These are phyloP conservation scores for Pteropus rufus DNA, from an alignment of 2,797 vertebrate species.

Conservation along the genomic window DNA sequence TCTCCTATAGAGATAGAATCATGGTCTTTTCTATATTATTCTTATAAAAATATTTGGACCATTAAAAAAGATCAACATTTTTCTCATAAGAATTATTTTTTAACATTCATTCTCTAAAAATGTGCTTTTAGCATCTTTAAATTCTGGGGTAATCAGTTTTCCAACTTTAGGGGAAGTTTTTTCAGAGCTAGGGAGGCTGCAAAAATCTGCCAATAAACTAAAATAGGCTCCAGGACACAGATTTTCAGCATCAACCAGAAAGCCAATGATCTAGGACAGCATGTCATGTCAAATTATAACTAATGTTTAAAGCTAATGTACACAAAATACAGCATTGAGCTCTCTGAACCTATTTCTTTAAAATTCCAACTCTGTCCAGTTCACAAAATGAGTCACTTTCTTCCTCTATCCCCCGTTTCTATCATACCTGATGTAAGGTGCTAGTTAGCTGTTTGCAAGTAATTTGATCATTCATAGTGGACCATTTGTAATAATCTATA, in stretches of 20 bases:
- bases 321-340: background rate
- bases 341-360: background rate
- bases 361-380: background rate
- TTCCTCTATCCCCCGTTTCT: background rate
- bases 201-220: constrained; percentile 3
- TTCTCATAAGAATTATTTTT: constrained; percentile 3
- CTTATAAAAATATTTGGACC: background rate
- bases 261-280: background rate
- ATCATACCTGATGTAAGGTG: background rate
- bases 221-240: background rate
- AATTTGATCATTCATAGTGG: background rate
- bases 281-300: background rate
- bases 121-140: background rate
- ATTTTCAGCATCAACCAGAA: constrained; percentile 33
- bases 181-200: background rate
- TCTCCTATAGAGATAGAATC: background rate
- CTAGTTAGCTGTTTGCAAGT: background rate
- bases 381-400: background rate
- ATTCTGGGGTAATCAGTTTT: background rate
- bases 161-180: background rate
- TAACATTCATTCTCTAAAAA: background rate
- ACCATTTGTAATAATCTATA: background rate
- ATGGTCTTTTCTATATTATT: background rate
- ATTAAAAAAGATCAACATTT: background rate
- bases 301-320: background rate